Conservation (phyloP, 2,797 vertebrate species). For the Falco cherrug region DNA sequence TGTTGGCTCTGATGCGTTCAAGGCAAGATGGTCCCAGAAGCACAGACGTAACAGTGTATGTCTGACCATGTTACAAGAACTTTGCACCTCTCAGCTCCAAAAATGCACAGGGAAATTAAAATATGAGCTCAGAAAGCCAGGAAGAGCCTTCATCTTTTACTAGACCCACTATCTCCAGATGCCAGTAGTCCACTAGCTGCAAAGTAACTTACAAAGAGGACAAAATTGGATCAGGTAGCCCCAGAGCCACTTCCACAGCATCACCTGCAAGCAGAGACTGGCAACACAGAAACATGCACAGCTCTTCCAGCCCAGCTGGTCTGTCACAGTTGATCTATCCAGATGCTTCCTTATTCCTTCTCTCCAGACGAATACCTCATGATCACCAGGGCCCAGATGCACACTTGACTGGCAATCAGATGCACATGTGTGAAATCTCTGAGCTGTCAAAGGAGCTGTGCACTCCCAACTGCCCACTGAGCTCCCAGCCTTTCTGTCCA, state of each 20-base stretch:
- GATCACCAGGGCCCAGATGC: background rate
- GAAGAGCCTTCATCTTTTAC: background rate
- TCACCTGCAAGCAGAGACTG: background rate
- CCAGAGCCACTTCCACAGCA: background rate
- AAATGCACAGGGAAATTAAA: background rate
- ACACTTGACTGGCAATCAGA: background rate
- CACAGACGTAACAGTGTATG: background rate
- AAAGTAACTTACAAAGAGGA: background rate
- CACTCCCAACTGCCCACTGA: background rate
- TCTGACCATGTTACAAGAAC: background rate
- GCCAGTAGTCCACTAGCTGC: background rate
- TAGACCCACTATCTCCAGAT: background rate
- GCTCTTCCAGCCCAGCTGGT: background rate
- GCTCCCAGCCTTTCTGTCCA: fast-evolving
- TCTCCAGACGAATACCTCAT: background rate
- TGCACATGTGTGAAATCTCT: fast-evolving
- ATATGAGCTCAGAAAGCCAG: background rate
- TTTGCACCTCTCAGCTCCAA: background rate
- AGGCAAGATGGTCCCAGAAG: background rate
- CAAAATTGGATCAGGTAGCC: background rate
- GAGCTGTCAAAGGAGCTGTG: background rate
- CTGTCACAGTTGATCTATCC: background rate
- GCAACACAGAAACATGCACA: background rate
- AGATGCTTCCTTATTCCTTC: background rate
- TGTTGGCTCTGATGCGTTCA: background rate